Base-by-base conservation (phyloP, 2,888 invertebrate species). In the Isoperla grammatica region DNA sequence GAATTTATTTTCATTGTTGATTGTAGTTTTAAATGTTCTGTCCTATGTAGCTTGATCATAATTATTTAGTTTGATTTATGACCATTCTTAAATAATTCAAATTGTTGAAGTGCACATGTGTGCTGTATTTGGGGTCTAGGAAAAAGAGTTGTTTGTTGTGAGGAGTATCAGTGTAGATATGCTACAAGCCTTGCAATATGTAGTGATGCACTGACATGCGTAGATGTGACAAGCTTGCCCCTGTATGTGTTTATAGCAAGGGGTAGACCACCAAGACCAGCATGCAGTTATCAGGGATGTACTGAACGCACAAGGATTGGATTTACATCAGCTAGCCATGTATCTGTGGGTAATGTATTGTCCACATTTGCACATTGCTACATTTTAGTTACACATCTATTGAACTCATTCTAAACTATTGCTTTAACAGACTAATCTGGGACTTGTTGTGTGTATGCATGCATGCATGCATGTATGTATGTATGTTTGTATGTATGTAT, bases 261-360 rank as follows among this genome's bases (percentile, higher is more conserved):
- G 65, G 58, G 59, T 63, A 63, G 65, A 65, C 29, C 29, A 57
- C 63, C 63, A 54, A 29, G 65, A 65, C 55, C 65, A 65, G 63
- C 65, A 65, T 63, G 65, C 65, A 40, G 65, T 65, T 59, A 63
- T 65, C 63, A 65, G 65, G 62, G 65, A 60, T 71, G 78, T 79
- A 69, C 78, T 76, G 65, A 83, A 83, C 71, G 78, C 85, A 74
- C 85, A 84, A 71, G 84, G 83, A 74, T 85, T 85, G 85, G 86
- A 86, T 73, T 78, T 86, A 69, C 86, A 86, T 73, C 85, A 86
- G 74, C 78, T 86, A 72, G 82, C 86, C 69, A 83, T 86, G 79
- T 86, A 86, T 74, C 73, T 83, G 65, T 77, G 86, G 83, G 86
- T 86, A 75, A 68, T 59, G 63, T 61, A 65, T 63, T 54, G 46